Conservation (phyloP, 2,797 vertebrate species). For the Champsocephalus gunnari region DNA sequence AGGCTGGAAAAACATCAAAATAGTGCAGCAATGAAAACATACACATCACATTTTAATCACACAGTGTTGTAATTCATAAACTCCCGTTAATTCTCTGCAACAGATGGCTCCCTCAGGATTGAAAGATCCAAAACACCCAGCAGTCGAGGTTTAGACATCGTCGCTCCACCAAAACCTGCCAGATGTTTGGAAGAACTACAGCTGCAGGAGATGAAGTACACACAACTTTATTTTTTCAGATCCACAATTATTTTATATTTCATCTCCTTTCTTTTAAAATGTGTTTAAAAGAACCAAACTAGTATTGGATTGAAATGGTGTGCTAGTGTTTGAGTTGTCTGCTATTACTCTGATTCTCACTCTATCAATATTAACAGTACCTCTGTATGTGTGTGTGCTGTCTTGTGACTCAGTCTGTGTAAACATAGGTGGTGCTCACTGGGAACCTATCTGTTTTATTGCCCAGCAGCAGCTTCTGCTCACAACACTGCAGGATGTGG, state of each 20-base stretch:
- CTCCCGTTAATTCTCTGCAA: slow-evolving; percentile 10
- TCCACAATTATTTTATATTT: not conserved
- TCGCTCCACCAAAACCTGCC: slow-evolving; percentile 69
- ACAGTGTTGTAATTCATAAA: not conserved
- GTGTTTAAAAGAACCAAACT: not conserved
- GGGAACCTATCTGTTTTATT: slow-evolving; percentile 43
- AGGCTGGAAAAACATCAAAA: not conserved
- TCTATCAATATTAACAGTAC: not conserved
- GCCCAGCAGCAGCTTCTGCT: slow-evolving; percentile 30
- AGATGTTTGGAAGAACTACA: slow-evolving; percentile 58
- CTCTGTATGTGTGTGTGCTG: slow-evolving; percentile 17
- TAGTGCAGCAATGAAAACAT: not conserved
- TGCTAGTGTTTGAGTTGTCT: not conserved
- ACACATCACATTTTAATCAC: not conserved
- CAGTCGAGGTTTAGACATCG: slow-evolving; percentile 45
- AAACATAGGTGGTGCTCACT: slow-evolving; percentile 80
- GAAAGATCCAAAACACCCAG: slow-evolving; percentile 50
- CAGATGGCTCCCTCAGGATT: slow-evolving; percentile 67
- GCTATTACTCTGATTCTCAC: not conserved
- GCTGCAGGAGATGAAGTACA: slow-evolving; percentile 59
- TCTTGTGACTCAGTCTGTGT: slow-evolving; percentile 80
- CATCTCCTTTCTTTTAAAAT: not conserved
- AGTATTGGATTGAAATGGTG: not conserved
- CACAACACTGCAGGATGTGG: slow-evolving; percentile 34
- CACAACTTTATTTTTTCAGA: not conserved